Evolutionary conservation across 2,888 invertebrate genomes (phyloP), one percentile per base, ranked within the genome.

Genomic region (Gymnosoma rotundatum): DNA sequence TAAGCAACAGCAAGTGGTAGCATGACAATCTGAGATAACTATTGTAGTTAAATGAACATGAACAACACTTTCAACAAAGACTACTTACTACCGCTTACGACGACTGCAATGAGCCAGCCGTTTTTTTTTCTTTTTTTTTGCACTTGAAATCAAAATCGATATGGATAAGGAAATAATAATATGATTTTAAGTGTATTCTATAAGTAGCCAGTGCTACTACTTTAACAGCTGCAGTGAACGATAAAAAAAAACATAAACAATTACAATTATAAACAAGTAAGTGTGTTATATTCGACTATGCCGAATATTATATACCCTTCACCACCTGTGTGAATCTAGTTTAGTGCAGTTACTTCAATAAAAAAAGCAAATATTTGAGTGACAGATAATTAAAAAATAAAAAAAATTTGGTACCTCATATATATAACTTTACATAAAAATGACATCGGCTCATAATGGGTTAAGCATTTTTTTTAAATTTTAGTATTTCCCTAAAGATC

Each of bases 11-110:
- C 73, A 84, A 84, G 80, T 78, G 73, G 80, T 80, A 81, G 80
- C 83, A 79, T 79, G 74, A 66, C 83, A 84, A 84, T 80, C 83
- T 80, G 58, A 84, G 83, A 84, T 84, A 84, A 84, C 67, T 48
- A 25, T 25, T 25, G 25, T 25, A 32, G 32, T 32, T 32, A 76
- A 52, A 36, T 52, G 36, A 73, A 67, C 78, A 83, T 56, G 75
- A 75, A 83, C 61, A 76, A 78, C 58, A 79, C 56, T 58, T 67
- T 72, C 72, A 83, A 83, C 61, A 79, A 64, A 54, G 56, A 72
- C 67, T 72, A n/a, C 70, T 78, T 25, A 6, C 32, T 32, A 32
- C 32, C 32, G 64, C 67, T 67, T 12, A 42, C 0, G 42, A 42
- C 70, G 64, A 72, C 64, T 45, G 56, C 20, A 67, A 25, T 25